Evolutionary conservation across 2,797 vertebrate species (phyloP), one percentile per base, ranked within the genome.

Genomic region (Esox lucius): DNA sequence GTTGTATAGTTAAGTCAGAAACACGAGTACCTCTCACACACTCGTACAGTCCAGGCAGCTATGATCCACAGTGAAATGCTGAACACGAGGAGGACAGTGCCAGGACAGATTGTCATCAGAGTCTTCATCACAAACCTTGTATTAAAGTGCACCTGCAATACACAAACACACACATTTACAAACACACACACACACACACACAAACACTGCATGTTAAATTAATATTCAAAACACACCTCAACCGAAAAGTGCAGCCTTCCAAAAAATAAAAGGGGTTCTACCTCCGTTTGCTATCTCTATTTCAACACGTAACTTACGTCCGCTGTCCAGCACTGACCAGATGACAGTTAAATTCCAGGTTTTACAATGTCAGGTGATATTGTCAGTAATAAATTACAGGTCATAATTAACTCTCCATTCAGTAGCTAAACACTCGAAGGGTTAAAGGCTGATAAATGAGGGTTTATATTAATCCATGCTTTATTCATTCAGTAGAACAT

Each of bases 11-110:
- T 3, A 7, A 39, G 35, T 7, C 35, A 68, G 35, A 76, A 28
- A 77, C 1, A 5, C 17, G 65, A 4, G 9, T 24, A 61, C 53
- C 94, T 94, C 85, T 94, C 95, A 0, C 94, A 95, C 73, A 98
- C 98, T 11, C 97, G 95, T 11, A 99, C 98, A 0, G 97, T 99
- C 98, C 98, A 99, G 7, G 97, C 98, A 0, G 97, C 98, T 3
- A 99, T 99, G 92, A 99, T 98, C 97, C 97, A 99, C 88, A 98
- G 93, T 49, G 97, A 99, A 90, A 99, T 99, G 93, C 97, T 99
- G 94, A 99, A 99, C 82, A 99, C 97, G 75, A 99, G 94, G 83
- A 99, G 94, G 91, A 99, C 97, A 0, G 98, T 99, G 74, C 97
- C 98, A 0, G 97, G 98, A 88, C 97, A 99, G 94, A 98, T 99